Evolutionary conservation across 2,797 vertebrate species (phyloP), one percentile per base, ranked within the genome.

Genomic region (Sebastes baramenuke): DNA sequence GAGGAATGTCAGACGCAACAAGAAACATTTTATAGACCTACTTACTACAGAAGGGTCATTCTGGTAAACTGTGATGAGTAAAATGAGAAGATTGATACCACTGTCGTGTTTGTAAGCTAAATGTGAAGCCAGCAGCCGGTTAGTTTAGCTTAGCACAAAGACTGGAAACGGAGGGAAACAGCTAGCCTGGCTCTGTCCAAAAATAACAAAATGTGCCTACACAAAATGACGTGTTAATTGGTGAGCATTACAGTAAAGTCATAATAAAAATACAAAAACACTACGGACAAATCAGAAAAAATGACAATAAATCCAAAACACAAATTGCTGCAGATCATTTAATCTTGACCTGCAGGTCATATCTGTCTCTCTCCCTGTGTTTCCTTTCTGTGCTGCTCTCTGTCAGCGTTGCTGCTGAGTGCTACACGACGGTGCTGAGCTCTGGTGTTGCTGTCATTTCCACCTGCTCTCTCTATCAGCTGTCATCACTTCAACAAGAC

Each of bases 381-480:
- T 79, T 75, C 67, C 52, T 67, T 72, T 83, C 42, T 76, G 70
- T 30, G 60, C 74, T 85, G 73, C 60, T 88, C 67, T 74, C 42
- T 49, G 62, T 89, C 79, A 66, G 56, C 60, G 36, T 59, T 75
- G 60, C 69, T 69, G 80, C 61, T 79, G 79, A 82, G 75, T 79
- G 77, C 67, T 85, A 72, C 70, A 62, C 55, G 78, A 49, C 18
- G 8, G 70, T 79, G 84, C 86, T 77, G 75, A 72, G 67, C 58
- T 67, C 64, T 80, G 62, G 65, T 62, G 73, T 73, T 84, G 77
- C 85, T 89, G 87, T 88, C 85, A 71, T 80, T 76, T 88, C 86
- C 93, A 94, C 92, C 92, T 94, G 93, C 72, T 93, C 90, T 80
- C 56, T 84, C 83, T 92, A 91, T 92, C 92, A 93, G 93, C 91